Evolutionary conservation across 2,797 vertebrate genomes (phyloP).

Genomic region (Gambusia yucatana): DNA sequence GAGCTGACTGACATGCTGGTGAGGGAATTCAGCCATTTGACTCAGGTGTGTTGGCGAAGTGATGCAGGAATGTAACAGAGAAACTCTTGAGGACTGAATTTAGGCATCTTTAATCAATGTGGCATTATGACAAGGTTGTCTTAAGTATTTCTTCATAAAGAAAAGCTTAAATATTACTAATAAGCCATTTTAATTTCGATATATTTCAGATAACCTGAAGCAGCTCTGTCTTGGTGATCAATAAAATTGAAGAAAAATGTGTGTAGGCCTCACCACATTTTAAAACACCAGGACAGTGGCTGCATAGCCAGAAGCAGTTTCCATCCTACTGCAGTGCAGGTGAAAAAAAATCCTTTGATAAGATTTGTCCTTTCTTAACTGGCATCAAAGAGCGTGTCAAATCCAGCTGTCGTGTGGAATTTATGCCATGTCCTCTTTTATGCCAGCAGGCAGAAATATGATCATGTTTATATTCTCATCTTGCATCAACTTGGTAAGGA

Average conservation of each 20-base stretch:
- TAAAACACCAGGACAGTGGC: neutral
- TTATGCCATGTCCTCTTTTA: constrained; percentile 1
- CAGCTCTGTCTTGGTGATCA: neutral
- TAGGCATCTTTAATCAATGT: neutral
- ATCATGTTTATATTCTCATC: constrained; percentile 97
- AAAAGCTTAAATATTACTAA: neutral
- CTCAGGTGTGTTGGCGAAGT: no score
- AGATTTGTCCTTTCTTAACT: constrained; percentile 3
- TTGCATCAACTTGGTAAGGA: constrained; percentile 97
- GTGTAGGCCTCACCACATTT: neutral
- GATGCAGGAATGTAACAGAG: neutral
- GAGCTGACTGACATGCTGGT: neutral
- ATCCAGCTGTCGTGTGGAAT: neutral
- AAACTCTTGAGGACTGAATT: neutral
- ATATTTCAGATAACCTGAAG: neutral
- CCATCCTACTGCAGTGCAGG: neutral
- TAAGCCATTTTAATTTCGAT: neutral
- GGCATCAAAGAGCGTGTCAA: neutral
- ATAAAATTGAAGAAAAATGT: neutral
- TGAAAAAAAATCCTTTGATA: neutral
- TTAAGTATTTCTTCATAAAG: neutral
- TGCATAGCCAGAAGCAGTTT: neutral
- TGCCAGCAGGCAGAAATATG: constrained; percentile 92
- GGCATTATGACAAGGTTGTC: neutral
- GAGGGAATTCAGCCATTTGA: no score